Conservation (phyloP, 2,797 vertebrate species). For the Capromys pilorides region DNA sequence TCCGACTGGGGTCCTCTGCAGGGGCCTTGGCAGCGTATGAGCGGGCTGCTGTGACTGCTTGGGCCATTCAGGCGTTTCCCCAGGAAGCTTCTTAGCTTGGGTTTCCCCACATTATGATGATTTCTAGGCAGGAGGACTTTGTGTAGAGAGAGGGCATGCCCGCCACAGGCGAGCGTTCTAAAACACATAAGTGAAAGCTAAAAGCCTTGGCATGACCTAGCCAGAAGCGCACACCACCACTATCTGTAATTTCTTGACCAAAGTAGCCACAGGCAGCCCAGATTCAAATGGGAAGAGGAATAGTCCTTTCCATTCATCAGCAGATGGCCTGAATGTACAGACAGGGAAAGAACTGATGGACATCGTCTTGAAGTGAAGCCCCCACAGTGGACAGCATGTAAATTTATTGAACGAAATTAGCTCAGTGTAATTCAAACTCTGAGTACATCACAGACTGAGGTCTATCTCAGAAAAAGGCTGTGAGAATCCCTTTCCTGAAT, state of each 20-base stretch:
- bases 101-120: not conserved
- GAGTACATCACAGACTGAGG: not conserved
- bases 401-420: not conserved
- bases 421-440: not conserved
- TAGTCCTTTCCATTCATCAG: not conserved
- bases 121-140: not conserved
- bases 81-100: not conserved
- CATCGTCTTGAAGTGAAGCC: not conserved
- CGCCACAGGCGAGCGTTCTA: not conserved
- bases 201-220: not conserved
- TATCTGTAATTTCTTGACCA: not conserved
- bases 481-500: constrained; percentile 13
- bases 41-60: no score
- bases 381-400: not conserved
- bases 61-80: not conserved
- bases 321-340: not conserved
- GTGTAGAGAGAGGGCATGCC: not conserved
- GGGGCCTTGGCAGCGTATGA: not conserved
- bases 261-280: not conserved
- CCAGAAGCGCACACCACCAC: not conserved
- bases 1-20: not conserved
- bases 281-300: not conserved
- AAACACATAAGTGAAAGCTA: not conserved
- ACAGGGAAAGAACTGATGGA: not conserved
- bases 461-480: not conserved